Base-by-base conservation (phyloP, 2,888 invertebrate species). In the Ennomos erosarius region DNA sequence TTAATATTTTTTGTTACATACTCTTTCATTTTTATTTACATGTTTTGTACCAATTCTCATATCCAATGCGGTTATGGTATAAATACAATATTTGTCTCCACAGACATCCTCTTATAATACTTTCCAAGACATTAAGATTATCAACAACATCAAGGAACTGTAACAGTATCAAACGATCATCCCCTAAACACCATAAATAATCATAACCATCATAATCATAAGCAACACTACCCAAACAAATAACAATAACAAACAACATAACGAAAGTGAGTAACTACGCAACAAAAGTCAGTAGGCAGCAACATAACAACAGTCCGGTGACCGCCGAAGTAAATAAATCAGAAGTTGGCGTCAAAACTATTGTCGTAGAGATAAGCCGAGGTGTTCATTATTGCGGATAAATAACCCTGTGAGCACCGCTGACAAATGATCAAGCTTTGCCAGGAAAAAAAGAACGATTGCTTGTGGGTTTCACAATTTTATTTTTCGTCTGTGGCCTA, bases 311-410 rank as follows among this genome's bases (percentile, higher is more conserved):
- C 55, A 64, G 62, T 56, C 59, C 64, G 67, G 65, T 68, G 61
- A 61, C 76, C 67, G 64, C 67, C 67, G 69, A 75, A 79, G 75
- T 79, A 83, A 81, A 87, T 87, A 87, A 87, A 87, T 87, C 86
- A 84, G 71, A 79, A 80, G 78, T 81, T 71, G 70, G 68, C 74
- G 79, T 82, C 81, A 82, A 75, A 81, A 82, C 77, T 82, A 78
- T 76, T 73, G 72, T 73, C 64, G 68, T 11, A 68, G 73, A 83
- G 84, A 85, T 85, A 83, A 84, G 75, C 75, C 70, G 72, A 81
- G 79, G 79, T 82, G 82, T 85, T 87, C 83, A 84, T 88, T 87
- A 85, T 76, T 73, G 66, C 74, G 73, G 79, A 82, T 84, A 85
- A 83, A 83, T 83, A 84, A 85, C 81, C 84, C 80, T 71, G 70